Base-by-base conservation (phyloP, 2,888 invertebrate genomes). In the Drosophila melanocephala region DNA sequence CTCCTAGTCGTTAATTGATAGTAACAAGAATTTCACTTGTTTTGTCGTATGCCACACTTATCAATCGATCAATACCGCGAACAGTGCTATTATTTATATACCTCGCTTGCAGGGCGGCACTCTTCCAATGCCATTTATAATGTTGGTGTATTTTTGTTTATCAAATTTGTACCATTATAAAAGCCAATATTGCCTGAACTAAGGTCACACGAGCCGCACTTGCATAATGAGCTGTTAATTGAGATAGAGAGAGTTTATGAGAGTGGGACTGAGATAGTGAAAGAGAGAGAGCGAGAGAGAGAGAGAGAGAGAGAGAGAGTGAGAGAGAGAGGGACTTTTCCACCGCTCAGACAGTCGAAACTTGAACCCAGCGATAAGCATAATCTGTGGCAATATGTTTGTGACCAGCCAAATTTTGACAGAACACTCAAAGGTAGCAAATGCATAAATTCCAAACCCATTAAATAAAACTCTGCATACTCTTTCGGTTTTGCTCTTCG, bases 401-500 rank as follows among this genome's bases (percentile, higher is more conserved):
- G 16, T 5, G 26, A 2, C 47, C 5, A 26, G 9, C 26, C 26
- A 37, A 37, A 37, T 28, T 56, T 37, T 22, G 19, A 19, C 9
- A 22, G 10, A 44, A 44, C 22, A 5, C 50, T 26, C 3, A 7
- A 22, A n/a, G 14, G n/a, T 19, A 32, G 19, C 14, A 30, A 52
- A 32, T 53, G 3, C 12, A 35, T 26, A 35, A 35, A 19, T 26
- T 10, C 16, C 16, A 10, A n/a, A 19, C 19, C 32, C 22, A 50
- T 14, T 47, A 66, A 77, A 57, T 55, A 51, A 47, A 61, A 73
- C 47, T 57, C 42, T 16, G 42, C 1, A 9, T 0, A 14, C 14
- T n/a, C 22, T 32, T 72, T 83, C 47, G 63, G 81, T 73, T 83
- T 82, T 89, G 79, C 81, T 91, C 77, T 80, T 86, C 66, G 77